A percentile compares a stretch with the other conserved stretches of the same genome.
Evolutionary conservation across 2,797 vertebrate species (phyloP).

Genomic region (Catamblyrhynchus diadema): DNA sequence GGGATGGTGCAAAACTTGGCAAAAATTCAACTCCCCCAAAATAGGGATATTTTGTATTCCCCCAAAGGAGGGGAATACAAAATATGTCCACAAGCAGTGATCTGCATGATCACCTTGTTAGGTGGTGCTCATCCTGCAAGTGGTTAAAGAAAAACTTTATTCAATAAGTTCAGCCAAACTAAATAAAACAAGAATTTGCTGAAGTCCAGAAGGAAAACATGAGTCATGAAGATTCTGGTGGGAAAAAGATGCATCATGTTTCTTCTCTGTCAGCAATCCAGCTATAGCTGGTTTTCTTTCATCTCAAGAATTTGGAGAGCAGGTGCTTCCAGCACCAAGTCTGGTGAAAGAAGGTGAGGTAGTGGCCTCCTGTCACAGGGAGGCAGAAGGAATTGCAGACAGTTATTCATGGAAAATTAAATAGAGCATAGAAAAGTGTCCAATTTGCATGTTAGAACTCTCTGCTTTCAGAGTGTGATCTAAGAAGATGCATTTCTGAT

Average conservation of each 20-base stretch:
- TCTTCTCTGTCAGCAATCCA: conserved; percentile 22
- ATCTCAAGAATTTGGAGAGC: neutral
- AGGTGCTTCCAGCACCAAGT: conserved; percentile 3
- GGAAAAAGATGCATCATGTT: conserved; percentile 15
- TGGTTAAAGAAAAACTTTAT: neutral
- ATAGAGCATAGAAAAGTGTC: neutral
- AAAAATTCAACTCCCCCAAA: neutral
- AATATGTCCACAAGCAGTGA: neutral
- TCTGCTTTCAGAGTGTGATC: neutral
- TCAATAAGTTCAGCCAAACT: neutral
- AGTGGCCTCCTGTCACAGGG: neutral
- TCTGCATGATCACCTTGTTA: neutral
- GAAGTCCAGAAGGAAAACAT: conserved; percentile 47
- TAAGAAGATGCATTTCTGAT: neutral
- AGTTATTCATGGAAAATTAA: neutral
- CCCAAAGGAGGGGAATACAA: neutral
- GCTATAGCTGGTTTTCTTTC: neutral
- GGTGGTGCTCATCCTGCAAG: neutral
- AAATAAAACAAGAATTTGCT: conserved; percentile 24
- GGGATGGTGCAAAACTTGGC: neutral
- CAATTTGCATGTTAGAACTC: neutral
- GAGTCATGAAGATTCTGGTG: conserved; percentile 46
- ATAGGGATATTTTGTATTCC: neutral
- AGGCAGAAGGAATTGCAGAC: neutral
- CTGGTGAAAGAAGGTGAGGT: neutral